Conservation (phyloP, 1,140 invertebrate genomes). For the Caerostris extrusa region DNA sequence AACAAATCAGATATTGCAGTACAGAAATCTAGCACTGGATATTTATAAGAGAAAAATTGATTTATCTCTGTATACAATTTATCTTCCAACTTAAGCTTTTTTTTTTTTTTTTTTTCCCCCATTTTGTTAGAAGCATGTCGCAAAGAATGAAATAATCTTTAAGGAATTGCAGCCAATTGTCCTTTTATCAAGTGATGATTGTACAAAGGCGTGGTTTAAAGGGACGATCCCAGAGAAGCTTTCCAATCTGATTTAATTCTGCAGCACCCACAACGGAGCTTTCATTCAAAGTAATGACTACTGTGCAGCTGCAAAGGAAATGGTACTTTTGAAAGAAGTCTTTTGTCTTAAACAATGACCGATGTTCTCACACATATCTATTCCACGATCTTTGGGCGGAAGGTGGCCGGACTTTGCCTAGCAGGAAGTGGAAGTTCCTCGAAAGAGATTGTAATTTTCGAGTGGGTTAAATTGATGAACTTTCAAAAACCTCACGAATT, state of each 20-base stretch:
- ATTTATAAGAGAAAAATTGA: too few species aligned
- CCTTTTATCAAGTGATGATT: slow-evolving; percentile 12
- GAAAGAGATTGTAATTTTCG: neutral
- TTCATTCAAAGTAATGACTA: slow-evolving; percentile 28
- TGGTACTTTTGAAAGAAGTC: slow-evolving; percentile 46
- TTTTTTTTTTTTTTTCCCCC: too few species aligned
- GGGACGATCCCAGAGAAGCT: slow-evolving; percentile 3
- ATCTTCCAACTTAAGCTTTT: too few species aligned
- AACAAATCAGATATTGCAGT: too few species aligned
- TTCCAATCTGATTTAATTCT: slow-evolving; percentile 20
- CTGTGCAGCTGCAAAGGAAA: slow-evolving; percentile 56
- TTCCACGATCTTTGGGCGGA: slow-evolving; percentile 13
- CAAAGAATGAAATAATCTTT: neutral
- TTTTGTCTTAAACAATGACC: slow-evolving; percentile 51
- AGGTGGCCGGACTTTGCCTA: neutral
- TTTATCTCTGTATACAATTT: too few species aligned
- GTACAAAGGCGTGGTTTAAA: neutral
- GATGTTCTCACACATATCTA: slow-evolving; percentile 54
- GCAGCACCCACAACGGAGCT: slow-evolving; percentile 14
- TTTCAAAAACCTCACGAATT: neutral
- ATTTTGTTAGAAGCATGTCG: too few species aligned
- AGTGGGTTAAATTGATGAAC: neutral
- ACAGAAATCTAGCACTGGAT: too few species aligned
- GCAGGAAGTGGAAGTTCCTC: slow-evolving; percentile 18
- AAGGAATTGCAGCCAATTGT: neutral